Conservation (phyloP, 2,797 vertebrate species). For the Characodon lateralis region DNA sequence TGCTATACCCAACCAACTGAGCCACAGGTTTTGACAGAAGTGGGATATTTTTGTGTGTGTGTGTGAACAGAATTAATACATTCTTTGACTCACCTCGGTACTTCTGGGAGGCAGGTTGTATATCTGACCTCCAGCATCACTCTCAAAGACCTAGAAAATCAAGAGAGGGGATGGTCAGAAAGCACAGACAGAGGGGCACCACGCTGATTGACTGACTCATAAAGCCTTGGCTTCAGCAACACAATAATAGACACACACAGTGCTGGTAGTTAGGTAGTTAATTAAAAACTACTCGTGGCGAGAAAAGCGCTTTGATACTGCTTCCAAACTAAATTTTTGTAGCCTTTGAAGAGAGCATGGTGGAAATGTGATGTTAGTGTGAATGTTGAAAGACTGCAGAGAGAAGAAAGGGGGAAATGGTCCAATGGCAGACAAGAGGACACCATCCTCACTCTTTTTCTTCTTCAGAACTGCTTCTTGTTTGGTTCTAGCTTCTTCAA, state of each 20-base stretch:
- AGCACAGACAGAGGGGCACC: conserved; percentile 57
- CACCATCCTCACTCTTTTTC: background rate
- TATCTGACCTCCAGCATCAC: conserved; percentile 77
- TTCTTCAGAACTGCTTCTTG: conserved; percentile 31
- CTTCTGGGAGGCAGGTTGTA: conserved; percentile 75
- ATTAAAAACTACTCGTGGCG: conserved; percentile 72
- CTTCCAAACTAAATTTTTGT: conserved; percentile 46
- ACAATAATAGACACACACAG: conserved; percentile 52
- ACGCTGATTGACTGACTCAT: conserved; percentile 49
- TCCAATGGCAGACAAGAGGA: conserved; percentile 36
- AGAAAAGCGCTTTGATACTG: conserved; percentile 62
- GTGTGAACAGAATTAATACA: conserved; percentile 14
- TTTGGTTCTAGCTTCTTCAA: conserved; percentile 15
- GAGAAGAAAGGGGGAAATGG: conserved; percentile 53
- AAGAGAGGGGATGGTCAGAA: conserved; percentile 43
- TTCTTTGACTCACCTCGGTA: conserved; percentile 83
- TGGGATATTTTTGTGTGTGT: conserved; percentile 23
- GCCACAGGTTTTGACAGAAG: conserved; percentile 36
- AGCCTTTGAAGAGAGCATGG: conserved; percentile 63
- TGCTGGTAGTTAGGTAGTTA: conserved; percentile 59
- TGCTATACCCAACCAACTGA: conserved; percentile 27
- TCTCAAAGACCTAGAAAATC: conserved; percentile 88
- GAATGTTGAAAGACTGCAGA: conserved; percentile 18
- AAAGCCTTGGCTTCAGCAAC: conserved; percentile 29
- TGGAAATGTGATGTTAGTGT: conserved; percentile 47